These are phyloP conservation scores for Dascillus cervinus DNA, from an alignment of 2,888 invertebrate species.

Conservation along the genomic window DNA sequence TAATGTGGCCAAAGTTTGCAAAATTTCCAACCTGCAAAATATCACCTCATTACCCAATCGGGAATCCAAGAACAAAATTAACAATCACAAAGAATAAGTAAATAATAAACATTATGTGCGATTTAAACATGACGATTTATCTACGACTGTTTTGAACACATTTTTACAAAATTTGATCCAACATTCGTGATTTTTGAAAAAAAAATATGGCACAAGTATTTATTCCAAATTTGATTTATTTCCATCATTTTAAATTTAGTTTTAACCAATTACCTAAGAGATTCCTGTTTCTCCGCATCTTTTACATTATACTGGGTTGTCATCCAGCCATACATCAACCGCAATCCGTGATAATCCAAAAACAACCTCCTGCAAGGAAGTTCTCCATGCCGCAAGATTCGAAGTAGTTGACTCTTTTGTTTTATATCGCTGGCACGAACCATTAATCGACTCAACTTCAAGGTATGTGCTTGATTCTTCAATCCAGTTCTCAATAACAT, in stretches of 20 bases:
- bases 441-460: constrained; percentile 84
- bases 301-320: constrained; percentile 47
- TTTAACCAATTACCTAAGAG: constrained; percentile 26
- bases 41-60: too few species aligned
- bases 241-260: not conserved
- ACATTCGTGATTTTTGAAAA: too few species aligned
- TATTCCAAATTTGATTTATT: too few species aligned
- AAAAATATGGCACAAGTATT: too few species aligned
- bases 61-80: too few species aligned
- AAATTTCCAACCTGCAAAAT: constrained; percentile 56
- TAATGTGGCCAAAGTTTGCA: constrained; percentile 73
- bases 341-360: constrained; percentile 86
- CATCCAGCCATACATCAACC: constrained; percentile 91
- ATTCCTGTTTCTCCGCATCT: constrained; percentile 32
- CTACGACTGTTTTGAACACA: too few species aligned
- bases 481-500: constrained; percentile 70
- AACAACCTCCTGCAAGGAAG: constrained; percentile 79
- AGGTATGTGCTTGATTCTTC: constrained; percentile 83
- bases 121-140: too few species aligned
- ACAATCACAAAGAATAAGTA: too few species aligned
- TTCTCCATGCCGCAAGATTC: constrained; percentile 71
- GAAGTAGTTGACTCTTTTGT: constrained; percentile 67
- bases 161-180: too few species aligned
- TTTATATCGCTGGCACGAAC: constrained; percentile 80
- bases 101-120: too few species aligned